phyloP scores from a whole-genome alignment of 2,797 vertebrate genomes.

The Sebastolobus altivelis region DNA sequence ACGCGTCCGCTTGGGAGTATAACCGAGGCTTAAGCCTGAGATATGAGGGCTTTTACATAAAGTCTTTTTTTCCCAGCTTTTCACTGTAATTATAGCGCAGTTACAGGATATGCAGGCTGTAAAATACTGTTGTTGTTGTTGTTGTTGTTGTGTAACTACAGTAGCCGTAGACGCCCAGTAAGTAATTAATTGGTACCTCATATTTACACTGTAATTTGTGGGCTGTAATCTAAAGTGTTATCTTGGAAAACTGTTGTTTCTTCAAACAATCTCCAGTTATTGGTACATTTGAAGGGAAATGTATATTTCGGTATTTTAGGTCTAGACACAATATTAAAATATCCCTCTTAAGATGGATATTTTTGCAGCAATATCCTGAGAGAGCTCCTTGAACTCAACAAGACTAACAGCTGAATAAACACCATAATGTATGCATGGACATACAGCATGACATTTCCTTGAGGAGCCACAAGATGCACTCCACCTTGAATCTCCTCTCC shows the following conservation, averaged over 20 bases:
- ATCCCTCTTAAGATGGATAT: not conserved
- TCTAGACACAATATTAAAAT: not conserved
- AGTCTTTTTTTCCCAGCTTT: too few species aligned
- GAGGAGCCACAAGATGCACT: constrained; percentile 14
- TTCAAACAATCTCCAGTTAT: not conserved
- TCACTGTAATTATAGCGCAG: not conserved
- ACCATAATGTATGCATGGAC: constrained; percentile 31
- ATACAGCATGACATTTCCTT: constrained; percentile 10
- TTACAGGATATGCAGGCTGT: too few species aligned
- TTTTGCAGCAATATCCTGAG: not conserved
- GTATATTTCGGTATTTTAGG: not conserved
- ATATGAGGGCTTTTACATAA: not conserved
- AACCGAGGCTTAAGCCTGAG: not conserved
- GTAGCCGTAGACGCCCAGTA: not conserved
- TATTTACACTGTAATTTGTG: not conserved
- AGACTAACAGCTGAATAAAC: constrained; percentile 29
- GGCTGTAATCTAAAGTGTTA: not conserved
- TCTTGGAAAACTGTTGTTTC: not conserved
- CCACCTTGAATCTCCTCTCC: constrained; percentile 26
- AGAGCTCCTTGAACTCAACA: constrained; percentile 20
- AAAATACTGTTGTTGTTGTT: not conserved
- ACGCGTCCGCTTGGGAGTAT: not conserved
- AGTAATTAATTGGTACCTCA: not conserved
- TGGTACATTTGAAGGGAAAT: not conserved
- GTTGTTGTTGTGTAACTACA: not conserved